These are phyloP conservation scores for Helicoverpa assulta DNA, from an alignment of 2,888 invertebrate species.

Conservation along the genomic window DNA sequence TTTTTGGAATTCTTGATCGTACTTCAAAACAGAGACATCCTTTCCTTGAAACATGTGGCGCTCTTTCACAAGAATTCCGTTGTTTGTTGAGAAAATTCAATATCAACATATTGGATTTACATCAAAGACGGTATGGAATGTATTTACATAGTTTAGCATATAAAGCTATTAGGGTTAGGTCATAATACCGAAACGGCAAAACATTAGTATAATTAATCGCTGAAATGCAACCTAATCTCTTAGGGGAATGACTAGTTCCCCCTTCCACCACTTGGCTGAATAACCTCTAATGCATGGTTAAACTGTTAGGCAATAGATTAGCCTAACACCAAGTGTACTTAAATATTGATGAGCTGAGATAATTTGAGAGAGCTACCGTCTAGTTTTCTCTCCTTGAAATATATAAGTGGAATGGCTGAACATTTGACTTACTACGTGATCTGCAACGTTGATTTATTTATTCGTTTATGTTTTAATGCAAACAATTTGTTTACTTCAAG, in stretches of 20 bases:
- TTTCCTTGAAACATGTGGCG: not conserved
- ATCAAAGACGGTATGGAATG: not conserved
- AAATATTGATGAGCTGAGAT: conserved; percentile 52
- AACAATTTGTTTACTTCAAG: not conserved
- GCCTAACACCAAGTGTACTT: conserved; percentile 32
- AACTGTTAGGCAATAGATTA: conserved; percentile 49
- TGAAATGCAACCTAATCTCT: conserved; percentile 53
- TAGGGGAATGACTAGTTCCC: conserved; percentile 40
- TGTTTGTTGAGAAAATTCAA: conserved; percentile 2
- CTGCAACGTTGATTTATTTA: not conserved
- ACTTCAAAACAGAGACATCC: not conserved
- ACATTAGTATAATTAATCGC: conserved; percentile 55
- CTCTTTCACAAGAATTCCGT: conserved; percentile 2
- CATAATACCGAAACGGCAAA: conserved; percentile 40
- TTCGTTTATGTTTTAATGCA: not conserved
- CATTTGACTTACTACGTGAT: conserved; percentile 29
- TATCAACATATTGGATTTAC: conserved; percentile 1
- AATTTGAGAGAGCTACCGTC: conserved; percentile 36
- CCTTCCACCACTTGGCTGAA: conserved; percentile 23
- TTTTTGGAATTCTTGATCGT: not conserved
- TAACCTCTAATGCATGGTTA: conserved; percentile 48
- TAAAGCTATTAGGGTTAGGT: conserved; percentile 21
- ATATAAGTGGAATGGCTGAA: conserved; percentile 9
- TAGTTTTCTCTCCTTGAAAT: conserved; percentile 39
- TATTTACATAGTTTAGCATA: not conserved